Conservation (phyloP, 2,888 invertebrate species). For the Eilema depressum region DNA sequence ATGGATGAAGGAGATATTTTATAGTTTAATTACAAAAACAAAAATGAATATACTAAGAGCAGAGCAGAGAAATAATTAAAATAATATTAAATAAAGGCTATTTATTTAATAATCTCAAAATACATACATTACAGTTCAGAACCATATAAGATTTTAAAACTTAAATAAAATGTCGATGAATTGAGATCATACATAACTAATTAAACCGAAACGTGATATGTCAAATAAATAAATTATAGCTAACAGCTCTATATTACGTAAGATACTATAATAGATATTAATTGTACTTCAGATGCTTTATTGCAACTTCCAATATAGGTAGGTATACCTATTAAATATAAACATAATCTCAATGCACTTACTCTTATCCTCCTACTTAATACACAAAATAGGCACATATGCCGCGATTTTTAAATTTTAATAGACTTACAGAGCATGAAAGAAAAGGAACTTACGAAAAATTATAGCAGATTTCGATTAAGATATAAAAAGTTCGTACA, state of each 20-base stretch:
- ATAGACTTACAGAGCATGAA: too few species aligned
- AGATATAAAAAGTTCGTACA: too few species aligned
- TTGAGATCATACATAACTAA: slow-evolving; percentile 54
- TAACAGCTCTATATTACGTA: slow-evolving; percentile 29
- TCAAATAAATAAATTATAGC: slow-evolving; percentile 36
- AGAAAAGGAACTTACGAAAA: too few species aligned
- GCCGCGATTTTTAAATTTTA: neutral
- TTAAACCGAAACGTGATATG: slow-evolving; percentile 35
- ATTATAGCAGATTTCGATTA: too few species aligned
- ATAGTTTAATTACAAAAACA: too few species aligned
- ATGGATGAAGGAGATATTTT: too few species aligned
- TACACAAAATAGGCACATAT: neutral
- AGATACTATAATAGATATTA: slow-evolving; percentile 43
- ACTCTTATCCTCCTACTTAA: neutral
- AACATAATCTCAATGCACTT: slow-evolving; percentile 28
- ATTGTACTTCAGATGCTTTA: slow-evolving; percentile 74
- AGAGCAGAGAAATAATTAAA: neutral
- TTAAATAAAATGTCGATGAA: slow-evolving; percentile 38
- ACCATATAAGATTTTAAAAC: slow-evolving; percentile 29
- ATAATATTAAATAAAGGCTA: slow-evolving; percentile 14
- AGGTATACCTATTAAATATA: slow-evolving; percentile 51
- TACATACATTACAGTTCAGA: slow-evolving; percentile 27
- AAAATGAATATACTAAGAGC: neutral
- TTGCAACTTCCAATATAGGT: slow-evolving; percentile 57
- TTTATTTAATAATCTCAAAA: slow-evolving; percentile 42